phyloP scores from a whole-genome alignment of 2,113 vertebrate genomes.

The Grallaria varia region DNA sequence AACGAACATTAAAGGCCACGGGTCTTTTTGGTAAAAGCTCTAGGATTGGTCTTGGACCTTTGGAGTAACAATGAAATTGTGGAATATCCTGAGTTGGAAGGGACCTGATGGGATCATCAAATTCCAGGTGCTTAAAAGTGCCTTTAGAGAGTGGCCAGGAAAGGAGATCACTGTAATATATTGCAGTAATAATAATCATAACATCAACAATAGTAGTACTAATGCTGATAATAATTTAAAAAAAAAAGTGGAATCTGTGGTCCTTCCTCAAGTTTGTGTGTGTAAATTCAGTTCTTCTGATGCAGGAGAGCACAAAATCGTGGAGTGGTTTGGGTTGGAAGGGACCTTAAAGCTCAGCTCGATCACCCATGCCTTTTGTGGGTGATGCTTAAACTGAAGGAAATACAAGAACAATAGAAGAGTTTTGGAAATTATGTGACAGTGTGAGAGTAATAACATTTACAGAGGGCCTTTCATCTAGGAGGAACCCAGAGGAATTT shows the following conservation, averaged over 20 bases:
- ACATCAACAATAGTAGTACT: background rate
- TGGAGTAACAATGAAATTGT: background rate
- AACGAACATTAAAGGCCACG: background rate
- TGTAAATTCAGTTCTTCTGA: background rate
- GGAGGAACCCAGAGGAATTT: conserved; percentile 50
- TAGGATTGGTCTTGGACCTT: background rate
- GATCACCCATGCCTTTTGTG: background rate
- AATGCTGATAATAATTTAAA: background rate
- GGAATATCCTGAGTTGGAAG: background rate
- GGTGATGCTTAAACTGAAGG: conserved; percentile 34
- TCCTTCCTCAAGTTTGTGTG: background rate
- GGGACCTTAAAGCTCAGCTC: background rate
- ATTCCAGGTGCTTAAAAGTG: background rate
- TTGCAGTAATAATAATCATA: background rate
- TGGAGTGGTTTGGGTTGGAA: background rate
- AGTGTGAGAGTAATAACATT: conserved; percentile 52
- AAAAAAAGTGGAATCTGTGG: background rate
- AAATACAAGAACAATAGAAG: conserved; percentile 61
- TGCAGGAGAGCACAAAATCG: background rate
- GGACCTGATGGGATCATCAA: background rate
- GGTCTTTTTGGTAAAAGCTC: background rate
- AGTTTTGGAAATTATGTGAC: conserved; percentile 35
- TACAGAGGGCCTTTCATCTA: conserved; percentile 57
- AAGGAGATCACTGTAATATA: background rate
- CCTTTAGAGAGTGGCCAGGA: background rate